Evolutionary conservation across 1,140 invertebrate genomes (phyloP).

Genomic region (Neodiprion pinetum): DNA sequence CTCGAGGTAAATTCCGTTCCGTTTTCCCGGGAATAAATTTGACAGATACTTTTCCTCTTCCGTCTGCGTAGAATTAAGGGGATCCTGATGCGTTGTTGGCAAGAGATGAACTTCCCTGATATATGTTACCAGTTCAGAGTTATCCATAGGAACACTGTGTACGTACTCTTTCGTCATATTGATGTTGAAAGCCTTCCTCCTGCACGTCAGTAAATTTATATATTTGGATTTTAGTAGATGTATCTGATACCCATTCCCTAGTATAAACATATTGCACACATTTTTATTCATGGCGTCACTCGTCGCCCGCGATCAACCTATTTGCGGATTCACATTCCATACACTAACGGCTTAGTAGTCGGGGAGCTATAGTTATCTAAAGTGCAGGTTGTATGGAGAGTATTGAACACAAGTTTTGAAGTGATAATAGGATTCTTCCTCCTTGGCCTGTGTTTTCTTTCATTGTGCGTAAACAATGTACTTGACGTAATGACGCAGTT

Average conservation of each 20-base stretch:
- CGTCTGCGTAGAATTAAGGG: constrained; percentile 52
- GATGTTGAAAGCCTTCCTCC: constrained; percentile 56
- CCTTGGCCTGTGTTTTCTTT: too few relatives aligned
- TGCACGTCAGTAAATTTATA: constrained; percentile 31
- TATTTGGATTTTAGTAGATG: neutral
- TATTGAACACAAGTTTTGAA: too few relatives aligned
- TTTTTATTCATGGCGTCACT: neutral
- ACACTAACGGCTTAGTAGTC: neutral
- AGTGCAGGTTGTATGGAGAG: too few relatives aligned
- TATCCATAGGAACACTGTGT: constrained; percentile 73
- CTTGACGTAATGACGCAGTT: too few relatives aligned
- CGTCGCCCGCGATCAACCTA: neutral
- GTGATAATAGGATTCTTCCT: too few relatives aligned
- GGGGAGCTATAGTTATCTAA: neutral
- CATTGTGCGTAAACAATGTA: too few relatives aligned
- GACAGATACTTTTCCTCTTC: constrained; percentile 59
- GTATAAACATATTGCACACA: neutral
- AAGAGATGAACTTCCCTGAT: constrained; percentile 71
- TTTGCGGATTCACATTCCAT: neutral
- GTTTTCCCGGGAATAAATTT: constrained; percentile 57
- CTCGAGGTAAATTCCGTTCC: constrained; percentile 62
- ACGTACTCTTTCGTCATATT: constrained; percentile 81
- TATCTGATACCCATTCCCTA: neutral
- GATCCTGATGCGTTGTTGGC: constrained; percentile 53
- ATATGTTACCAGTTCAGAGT: constrained; percentile 74